These are phyloP conservation scores for Diarsia mendica DNA, from an alignment of 2,888 invertebrate species.

Conservation along the genomic window DNA sequence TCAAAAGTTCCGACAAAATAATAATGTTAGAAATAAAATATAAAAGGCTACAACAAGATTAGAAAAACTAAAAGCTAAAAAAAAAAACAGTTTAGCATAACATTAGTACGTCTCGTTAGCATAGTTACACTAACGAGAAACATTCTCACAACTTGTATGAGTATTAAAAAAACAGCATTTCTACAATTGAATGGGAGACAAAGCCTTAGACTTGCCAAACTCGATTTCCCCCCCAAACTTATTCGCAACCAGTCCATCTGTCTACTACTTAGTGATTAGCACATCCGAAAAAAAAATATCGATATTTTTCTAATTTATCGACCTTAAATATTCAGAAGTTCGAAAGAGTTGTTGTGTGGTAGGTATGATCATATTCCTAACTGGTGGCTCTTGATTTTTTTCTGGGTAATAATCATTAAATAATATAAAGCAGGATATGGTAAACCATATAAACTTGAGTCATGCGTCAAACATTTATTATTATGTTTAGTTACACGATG, in stretches of 20 bases:
- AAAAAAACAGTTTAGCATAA: not conserved
- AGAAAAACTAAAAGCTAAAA: not conserved
- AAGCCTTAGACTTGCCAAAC: slow-evolving; percentile 58
- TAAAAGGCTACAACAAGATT: not conserved
- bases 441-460: slow-evolving; percentile 48
- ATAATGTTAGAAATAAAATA: not conserved
- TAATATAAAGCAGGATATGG: slow-evolving; percentile 62
- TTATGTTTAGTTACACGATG: slow-evolving; percentile 51
- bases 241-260: slow-evolving; percentile 62
- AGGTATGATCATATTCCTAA: slow-evolving; percentile 21
- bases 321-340: slow-evolving; percentile 25
- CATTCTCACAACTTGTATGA: slow-evolving; percentile 36
- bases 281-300: slow-evolving; percentile 43
- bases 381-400: slow-evolving; percentile 21
- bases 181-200: slow-evolving; percentile 48
- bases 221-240: slow-evolving; percentile 57
- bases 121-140: slow-evolving; percentile 17
- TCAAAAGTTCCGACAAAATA: not conserved
- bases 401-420: slow-evolving; percentile 30
- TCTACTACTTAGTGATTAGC: slow-evolving; percentile 59
- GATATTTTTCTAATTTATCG: slow-evolving; percentile 51
- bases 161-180: slow-evolving; percentile 37
- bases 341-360: not conserved
- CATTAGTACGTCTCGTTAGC: slow-evolving; percentile 39
- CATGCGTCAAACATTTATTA: slow-evolving; percentile 57